Conservation (phyloP, 2,113 vertebrate species). For the Patagioenas fasciata region DNA sequence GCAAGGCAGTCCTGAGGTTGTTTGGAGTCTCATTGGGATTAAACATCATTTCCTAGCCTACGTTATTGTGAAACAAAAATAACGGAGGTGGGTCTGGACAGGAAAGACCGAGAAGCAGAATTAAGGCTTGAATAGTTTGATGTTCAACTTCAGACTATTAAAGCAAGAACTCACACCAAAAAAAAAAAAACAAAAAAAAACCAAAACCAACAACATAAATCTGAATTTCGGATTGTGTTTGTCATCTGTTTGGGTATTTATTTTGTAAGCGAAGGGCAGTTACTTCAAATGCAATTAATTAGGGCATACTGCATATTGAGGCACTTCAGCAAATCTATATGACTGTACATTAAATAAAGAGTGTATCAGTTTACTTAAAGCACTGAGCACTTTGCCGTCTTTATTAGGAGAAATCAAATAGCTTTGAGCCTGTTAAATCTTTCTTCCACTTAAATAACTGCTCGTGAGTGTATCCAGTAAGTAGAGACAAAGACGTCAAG, state of each 20-base stretch:
- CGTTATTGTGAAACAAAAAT: background rate
- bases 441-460: constrained; percentile 35
- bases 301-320: background rate
- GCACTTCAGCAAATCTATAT: background rate
- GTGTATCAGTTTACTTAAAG: constrained; percentile 12
- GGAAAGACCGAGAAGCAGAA: background rate
- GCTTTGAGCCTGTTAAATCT: constrained; percentile 12
- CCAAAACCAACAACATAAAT: too few relatives aligned
- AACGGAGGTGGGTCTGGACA: background rate
- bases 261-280: background rate
- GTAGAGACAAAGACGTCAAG: background rate
- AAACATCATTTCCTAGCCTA: background rate
- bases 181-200: too few relatives aligned
- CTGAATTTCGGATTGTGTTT: constrained; percentile 14
- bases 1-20: background rate
- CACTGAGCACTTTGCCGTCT: background rate
- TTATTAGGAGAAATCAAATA: constrained; percentile 38
- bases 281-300: constrained; percentile 20
- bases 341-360: background rate
- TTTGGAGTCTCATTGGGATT: background rate
- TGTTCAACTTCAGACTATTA: background rate
- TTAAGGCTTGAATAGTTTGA: background rate
- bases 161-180: background rate
- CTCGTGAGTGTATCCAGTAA: background rate
- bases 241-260: background rate